phyloP scores from a whole-genome alignment of 2,113 vertebrate genomes.

The Diadophis punctatus region DNA sequence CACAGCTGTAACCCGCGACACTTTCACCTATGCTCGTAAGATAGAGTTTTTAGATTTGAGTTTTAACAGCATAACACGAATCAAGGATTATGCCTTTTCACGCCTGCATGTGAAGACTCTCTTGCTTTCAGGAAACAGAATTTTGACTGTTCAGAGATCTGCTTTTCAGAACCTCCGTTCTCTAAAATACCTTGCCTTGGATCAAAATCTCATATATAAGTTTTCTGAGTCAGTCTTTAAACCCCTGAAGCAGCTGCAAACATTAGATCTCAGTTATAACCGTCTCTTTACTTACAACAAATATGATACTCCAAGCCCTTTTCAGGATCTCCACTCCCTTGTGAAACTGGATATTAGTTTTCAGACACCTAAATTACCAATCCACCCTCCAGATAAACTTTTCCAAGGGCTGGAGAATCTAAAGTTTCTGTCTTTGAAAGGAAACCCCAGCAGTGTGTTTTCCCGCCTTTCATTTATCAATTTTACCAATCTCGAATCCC shows the following conservation, averaged over 20 bases:
- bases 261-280: slow-evolving; percentile 37
- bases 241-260: slow-evolving; percentile 9
- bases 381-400: slow-evolving; percentile 11
- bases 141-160: slow-evolving; percentile 13
- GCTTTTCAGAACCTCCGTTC: slow-evolving; percentile 19
- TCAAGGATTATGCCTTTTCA: slow-evolving; percentile 15
- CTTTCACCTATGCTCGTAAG: slow-evolving; percentile 3
- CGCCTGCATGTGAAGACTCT: slow-evolving; percentile 17
- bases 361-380: slow-evolving; percentile 4
- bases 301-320: slow-evolving; percentile 24
- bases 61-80: slow-evolving; percentile 25
- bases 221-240: slow-evolving; percentile 13
- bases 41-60: slow-evolving; percentile 28
- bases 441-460: slow-evolving; percentile 29
- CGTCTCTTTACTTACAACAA: slow-evolving; percentile 16
- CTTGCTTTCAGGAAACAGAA: slow-evolving; percentile 34
- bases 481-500: slow-evolving; percentile 3
- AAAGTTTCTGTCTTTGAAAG: slow-evolving; percentile 20
- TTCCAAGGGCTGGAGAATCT: slow-evolving; percentile 34
- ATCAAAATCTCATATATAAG: slow-evolving; percentile 35
- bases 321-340: slow-evolving; percentile 11
- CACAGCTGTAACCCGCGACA: neutral
- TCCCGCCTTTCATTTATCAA: slow-evolving; percentile 18
- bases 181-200: slow-evolving; percentile 20
- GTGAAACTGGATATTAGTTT: slow-evolving; percentile 26